Conservation (phyloP, 2,113 vertebrate genomes). For the Pedetes capensis region DNA sequence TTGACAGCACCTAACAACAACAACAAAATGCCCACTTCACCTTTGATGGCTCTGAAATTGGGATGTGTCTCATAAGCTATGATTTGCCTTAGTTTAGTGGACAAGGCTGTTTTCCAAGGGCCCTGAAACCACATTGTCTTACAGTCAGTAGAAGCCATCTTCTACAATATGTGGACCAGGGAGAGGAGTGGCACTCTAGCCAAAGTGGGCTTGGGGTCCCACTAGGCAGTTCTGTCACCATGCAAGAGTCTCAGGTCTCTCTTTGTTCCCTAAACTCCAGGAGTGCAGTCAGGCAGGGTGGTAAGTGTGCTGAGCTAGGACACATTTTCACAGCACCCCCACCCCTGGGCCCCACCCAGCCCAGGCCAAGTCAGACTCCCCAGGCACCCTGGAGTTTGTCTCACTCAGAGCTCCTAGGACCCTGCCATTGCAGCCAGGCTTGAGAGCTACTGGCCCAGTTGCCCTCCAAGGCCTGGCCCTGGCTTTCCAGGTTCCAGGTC, state of each 20-base stretch:
- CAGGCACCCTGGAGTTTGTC: background rate
- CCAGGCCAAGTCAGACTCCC: background rate
- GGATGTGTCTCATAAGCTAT: background rate
- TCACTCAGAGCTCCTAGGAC: background rate
- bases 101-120: background rate
- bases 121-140: background rate
- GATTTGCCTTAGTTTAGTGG: background rate
- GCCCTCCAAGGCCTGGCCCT: background rate
- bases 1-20: too few species aligned
- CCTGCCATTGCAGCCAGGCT: background rate
- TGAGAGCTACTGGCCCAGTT: background rate
- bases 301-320: background rate
- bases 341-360: too few species aligned
- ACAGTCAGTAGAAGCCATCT: background rate
- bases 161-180: background rate
- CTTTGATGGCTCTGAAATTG: background rate
- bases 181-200: rapidly evolving
- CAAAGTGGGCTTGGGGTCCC: background rate
- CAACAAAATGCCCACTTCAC: background rate
- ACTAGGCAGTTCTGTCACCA: rapidly evolving
- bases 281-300: background rate
- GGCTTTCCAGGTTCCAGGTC: background rate
- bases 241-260: rapidly evolving
- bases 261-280: background rate
- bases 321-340: rapidly evolving